phyloP scores from a whole-genome alignment of 2,113 vertebrate species.

The Chauna torquata region DNA sequence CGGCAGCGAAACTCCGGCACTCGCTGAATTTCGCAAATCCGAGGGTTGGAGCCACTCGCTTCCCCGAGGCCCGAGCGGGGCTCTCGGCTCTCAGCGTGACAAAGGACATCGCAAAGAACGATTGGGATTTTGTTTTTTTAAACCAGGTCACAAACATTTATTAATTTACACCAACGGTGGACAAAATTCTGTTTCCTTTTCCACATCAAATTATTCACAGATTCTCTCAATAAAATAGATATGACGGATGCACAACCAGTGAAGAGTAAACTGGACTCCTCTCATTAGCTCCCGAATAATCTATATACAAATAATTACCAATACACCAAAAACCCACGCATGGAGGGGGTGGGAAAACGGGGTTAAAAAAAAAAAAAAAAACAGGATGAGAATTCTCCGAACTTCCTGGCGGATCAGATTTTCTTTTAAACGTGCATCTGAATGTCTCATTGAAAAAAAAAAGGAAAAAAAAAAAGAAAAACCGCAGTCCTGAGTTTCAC shows the following conservation, averaged over 20 bases:
- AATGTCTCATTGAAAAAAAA: constrained; percentile 57
- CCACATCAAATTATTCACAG: constrained; percentile 88
- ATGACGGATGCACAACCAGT: constrained; percentile 81
- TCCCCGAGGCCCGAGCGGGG: not conserved
- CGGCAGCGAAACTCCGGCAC: not conserved
- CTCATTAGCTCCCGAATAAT: constrained; percentile 79
- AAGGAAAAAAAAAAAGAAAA: fast-evolving
- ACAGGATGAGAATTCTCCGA: constrained; percentile 30
- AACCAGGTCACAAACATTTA: constrained; percentile 93
- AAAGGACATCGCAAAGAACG: constrained; percentile 67
- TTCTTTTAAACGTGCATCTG: constrained; percentile 77
- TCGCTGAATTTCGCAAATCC: not conserved
- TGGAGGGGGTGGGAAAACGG: not conserved
- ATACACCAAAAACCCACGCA: constrained; percentile 75
- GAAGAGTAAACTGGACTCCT: constrained; percentile 79
- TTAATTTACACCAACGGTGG: constrained; percentile 90
- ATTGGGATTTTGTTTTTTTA: constrained; percentile 17
- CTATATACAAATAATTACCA: constrained; percentile 83
- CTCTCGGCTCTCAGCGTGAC: constrained; percentile 30
- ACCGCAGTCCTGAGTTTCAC: constrained; percentile 81
- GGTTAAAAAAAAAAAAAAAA: not conserved
- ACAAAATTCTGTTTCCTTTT: constrained; percentile 81
- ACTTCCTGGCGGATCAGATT: constrained; percentile 53
- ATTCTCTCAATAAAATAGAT: constrained; percentile 85
- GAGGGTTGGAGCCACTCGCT: not conserved